Conservation (phyloP, 2,797 vertebrate species). For the Enteromius unitaeniatus region DNA sequence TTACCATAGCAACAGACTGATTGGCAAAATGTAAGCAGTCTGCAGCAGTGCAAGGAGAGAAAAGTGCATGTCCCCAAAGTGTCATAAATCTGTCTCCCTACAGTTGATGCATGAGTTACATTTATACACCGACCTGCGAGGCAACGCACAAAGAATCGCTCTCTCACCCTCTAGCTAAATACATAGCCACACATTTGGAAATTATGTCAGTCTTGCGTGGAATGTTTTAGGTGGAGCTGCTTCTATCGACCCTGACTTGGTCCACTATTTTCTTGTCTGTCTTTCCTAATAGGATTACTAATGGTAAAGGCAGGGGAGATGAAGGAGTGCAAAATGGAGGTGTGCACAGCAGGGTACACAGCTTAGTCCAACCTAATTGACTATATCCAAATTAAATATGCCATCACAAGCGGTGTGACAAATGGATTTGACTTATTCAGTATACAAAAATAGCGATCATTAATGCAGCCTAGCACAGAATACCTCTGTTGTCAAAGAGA, state of each 20-base stretch:
- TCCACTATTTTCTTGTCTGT: constrained; percentile 80
- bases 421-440: constrained; percentile 99
- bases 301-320: constrained; percentile 91
- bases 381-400: constrained; percentile 99
- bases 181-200: constrained; percentile 44
- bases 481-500: constrained; percentile 68
- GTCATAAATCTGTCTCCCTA: constrained; percentile 96
- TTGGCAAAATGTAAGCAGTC: constrained; percentile 99
- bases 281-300: constrained; percentile 98
- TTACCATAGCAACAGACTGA: constrained; percentile 98
- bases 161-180: constrained; percentile 43
- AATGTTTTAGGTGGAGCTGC: constrained; percentile 64
- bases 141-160: constrained; percentile 72
- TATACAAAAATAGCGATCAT: constrained; percentile 99
- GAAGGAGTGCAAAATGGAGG: constrained; percentile 97
- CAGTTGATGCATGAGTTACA: constrained; percentile 96
- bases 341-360: constrained; percentile 96
- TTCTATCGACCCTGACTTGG: constrained; percentile 75
- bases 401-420: constrained; percentile 99
- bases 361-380: constrained; percentile 99
- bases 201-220: constrained; percentile 46
- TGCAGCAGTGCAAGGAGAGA: constrained; percentile 90
- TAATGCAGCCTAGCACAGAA: constrained; percentile 93
- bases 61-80: constrained; percentile 95
- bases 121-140: constrained; percentile 91